Conservation (phyloP, 2,113 vertebrate genomes). For the Channa argus region DNA sequence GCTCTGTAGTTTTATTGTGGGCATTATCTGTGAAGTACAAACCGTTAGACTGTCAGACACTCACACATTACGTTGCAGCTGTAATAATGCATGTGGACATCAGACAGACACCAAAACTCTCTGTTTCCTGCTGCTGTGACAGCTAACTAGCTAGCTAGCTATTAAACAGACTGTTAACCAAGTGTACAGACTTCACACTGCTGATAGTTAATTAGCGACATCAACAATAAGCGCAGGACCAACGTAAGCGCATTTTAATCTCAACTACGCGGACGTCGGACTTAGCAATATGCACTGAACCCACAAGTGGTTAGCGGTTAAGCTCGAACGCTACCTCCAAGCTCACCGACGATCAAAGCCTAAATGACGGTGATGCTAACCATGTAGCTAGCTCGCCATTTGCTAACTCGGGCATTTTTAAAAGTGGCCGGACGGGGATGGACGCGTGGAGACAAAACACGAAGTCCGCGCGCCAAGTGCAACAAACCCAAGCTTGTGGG, state of each 20-base stretch:
- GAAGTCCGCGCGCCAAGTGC: too few relatives aligned
- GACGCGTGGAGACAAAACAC: rapidly evolving
- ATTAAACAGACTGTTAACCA: background rate
- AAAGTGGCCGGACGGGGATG: rapidly evolving
- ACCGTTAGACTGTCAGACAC: background rate
- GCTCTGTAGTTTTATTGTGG: constrained; percentile 98
- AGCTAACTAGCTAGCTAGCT: background rate
- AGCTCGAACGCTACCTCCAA: background rate
- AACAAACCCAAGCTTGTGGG: too few relatives aligned
- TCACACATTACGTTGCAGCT: background rate
- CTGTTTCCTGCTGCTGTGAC: background rate
- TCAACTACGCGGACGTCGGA: background rate
- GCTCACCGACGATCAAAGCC: constrained; percentile 18
- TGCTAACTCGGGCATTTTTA: too few relatives aligned
- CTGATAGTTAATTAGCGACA: background rate
- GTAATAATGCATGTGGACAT: background rate
- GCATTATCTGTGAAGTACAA: constrained; percentile 86
- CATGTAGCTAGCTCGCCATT: background rate
- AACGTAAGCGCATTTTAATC: rapidly evolving
- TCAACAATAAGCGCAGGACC: background rate
- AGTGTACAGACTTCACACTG: rapidly evolving
- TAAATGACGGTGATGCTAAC: constrained; percentile 20
- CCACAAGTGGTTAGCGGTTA: background rate
- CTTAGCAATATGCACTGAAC: background rate
- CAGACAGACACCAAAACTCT: background rate